Conservation (phyloP, 2,797 vertebrate species). For the Avahi laniger region DNA sequence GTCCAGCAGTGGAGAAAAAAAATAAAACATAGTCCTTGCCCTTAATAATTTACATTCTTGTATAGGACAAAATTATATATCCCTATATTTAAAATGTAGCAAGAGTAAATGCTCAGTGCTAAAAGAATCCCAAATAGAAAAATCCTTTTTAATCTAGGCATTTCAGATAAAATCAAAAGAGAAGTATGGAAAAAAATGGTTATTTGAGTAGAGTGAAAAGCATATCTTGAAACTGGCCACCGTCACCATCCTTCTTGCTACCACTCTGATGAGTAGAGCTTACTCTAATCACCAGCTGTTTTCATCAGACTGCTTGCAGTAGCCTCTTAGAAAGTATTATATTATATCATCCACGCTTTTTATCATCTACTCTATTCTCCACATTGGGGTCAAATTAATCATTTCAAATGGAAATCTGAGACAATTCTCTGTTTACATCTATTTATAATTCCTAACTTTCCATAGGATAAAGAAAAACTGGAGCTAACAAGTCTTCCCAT, state of each 20-base stretch:
- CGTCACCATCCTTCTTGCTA: not conserved
- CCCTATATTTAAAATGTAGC: conserved; percentile 6
- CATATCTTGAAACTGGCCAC: not conserved
- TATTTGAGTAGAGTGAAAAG: not conserved
- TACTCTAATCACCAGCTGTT: not conserved
- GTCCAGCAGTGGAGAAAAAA: not conserved
- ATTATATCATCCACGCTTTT: not conserved
- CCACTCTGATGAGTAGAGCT: not conserved
- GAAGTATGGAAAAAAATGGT: not conserved
- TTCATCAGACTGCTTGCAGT: not conserved
- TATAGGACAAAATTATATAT: not conserved
- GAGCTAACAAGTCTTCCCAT: not conserved
- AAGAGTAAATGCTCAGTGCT: not conserved
- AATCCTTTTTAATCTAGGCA: not conserved
- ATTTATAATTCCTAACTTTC: not conserved
- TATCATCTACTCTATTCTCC: not conserved
- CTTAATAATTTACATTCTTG: not conserved
- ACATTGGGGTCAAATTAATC: not conserved
- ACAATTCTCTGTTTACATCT: not conserved
- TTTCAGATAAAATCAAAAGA: not conserved
- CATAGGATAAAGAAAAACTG: not conserved
- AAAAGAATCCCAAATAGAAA: not conserved
- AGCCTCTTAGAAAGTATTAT: not conserved
- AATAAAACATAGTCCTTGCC: not conserved
- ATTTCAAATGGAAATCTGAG: not conserved